Base-by-base conservation (phyloP, 2,113 vertebrate genomes). In the Ellobius talpinus region DNA sequence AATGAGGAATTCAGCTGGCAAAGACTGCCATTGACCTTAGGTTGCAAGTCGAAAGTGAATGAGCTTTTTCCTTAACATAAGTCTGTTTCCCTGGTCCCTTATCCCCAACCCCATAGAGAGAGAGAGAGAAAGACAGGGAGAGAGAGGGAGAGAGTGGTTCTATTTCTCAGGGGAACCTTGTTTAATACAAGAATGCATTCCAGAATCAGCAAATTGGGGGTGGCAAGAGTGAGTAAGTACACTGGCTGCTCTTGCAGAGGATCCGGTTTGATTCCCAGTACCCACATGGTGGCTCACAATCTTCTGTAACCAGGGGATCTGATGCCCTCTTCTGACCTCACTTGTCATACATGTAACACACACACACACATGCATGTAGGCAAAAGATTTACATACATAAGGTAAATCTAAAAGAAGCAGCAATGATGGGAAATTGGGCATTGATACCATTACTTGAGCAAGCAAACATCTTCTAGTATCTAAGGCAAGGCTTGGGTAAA, bases 31-130 rank as follows among this genome's bases (percentile, higher is more conserved):
- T 86, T 61, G 65, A 33, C 55, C 50, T 93, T 23, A n/a, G 33
- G 42, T 12, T 68, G 7, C 23, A 68, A 58, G 58, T 89, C 50
- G 16, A 33, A 21, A 23, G 50, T 36, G 1, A 3, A 26, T 45
- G 50, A 93, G 33, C 47, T 23, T 52, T 11, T 33, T 73, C 39
- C 70, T 89, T 84, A 73, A 82, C 79, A 66, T n/a, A 11, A 14
- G 0, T 45, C 23, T n/a, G 14, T 24, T 55, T 33, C 36, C 33
- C 10, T 8, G 4, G 1, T 0, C 4, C 5, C 8, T 31, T 42
- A 11, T 52, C 5, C 16, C 5, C 84, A 21, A 17, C 0, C 29
- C 14, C 31, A 14, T 3, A 52, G 7, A 21, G 7, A 78, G 31
- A 78, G 26, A 29, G 7, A 11, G 23, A 42, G 39, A 39, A 3